Base-by-base conservation (phyloP, 2,113 vertebrate genomes). In the Mustelus asterias region DNA sequence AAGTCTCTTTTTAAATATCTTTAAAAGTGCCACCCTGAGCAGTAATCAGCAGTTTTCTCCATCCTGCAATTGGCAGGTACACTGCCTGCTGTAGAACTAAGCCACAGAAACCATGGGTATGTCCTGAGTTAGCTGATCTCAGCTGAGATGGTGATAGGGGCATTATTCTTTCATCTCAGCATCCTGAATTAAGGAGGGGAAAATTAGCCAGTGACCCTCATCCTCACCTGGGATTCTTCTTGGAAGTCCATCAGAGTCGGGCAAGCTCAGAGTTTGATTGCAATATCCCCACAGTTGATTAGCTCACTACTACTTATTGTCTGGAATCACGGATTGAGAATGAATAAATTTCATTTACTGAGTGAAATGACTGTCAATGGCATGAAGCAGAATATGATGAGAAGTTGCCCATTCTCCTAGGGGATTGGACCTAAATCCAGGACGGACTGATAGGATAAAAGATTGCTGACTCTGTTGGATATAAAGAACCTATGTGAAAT, bases 11-110 rank as follows among this genome's bases (percentile, higher is more conserved):
- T 95, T 54, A 95, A 69, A 72, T 54, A 95, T 26, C 41, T 95
- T 24, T 20, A 65, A 54, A 48, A 44, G 69, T 76, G 69, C 94
- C 44, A 72, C 41, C 20, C 14, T 20, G 20, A 94, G 67, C 44
- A 94, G 11, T 95, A 95, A 95, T 70, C 94, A 95, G 13, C 14
- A 95, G 67, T 76, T 95, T 72, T 95, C 41, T 14, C 24, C 69
- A 29, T 72, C 11, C 41, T 70, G 67, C 22, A 93, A 58, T 37
- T 93, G 89, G 33, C n/a, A 67, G 89, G 60, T 93, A 63, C 33
- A 37, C 18, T 93, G 89, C 60, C 89, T 93, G 60, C 33, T 63
- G n/a, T 18, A 67, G 89, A 24, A 65, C 80, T 20, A 44, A 41
- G 18, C 37, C 16, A 83, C 16, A 37, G 33, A 93, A 18, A n/a